Base-by-base conservation (phyloP, 1,140 invertebrate genomes). In the Camponotus floridanus region DNA sequence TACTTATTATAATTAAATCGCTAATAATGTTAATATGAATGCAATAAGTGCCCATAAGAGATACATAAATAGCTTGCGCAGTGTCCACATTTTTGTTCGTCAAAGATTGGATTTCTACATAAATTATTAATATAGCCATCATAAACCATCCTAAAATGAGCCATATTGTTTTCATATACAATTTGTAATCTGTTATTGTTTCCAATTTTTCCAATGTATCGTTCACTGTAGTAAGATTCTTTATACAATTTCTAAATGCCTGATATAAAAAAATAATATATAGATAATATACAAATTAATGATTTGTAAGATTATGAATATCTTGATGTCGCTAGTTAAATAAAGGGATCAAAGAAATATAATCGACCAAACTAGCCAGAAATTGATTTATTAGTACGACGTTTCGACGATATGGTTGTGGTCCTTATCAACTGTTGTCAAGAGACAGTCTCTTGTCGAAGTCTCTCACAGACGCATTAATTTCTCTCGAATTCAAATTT, bases 171-270 rank as follows among this genome's bases (percentile, higher is more conserved):
- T 6, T 55, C 45, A 9, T 48, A 26, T 21, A 39, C 62, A 73
- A 42, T 62, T 71, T 74, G 3, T 74, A 62, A 59, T 83, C 7
- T 18, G 33, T 73, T 4, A 7, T 70, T 45, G 4, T 45, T 42
- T 39, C 80, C 13, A 83, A 39, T 57, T 45, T 48, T 13, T 62
- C 9, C 26, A 83, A 48, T 61, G 80, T 74, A 7, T 74, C 11
- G 39, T 83, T 39, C 26, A 81, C 36, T 21, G 42, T n/a, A 61
- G 26, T 13, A 13, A 83, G 21, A 1, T 33, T 59, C 8, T 61
- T 61, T 45, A 81, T 13, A 42, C 80, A 83, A 6, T 71, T 57
- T 61, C 26, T 73, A 61, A 83, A 62, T 61, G 39, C 73, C 68
- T 83, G 18, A 73, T 13, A 64, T 42, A 62, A n/a, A 9, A 18